Conservation (phyloP, 2,797 vertebrate genomes). For the Chrosomus eos region DNA sequence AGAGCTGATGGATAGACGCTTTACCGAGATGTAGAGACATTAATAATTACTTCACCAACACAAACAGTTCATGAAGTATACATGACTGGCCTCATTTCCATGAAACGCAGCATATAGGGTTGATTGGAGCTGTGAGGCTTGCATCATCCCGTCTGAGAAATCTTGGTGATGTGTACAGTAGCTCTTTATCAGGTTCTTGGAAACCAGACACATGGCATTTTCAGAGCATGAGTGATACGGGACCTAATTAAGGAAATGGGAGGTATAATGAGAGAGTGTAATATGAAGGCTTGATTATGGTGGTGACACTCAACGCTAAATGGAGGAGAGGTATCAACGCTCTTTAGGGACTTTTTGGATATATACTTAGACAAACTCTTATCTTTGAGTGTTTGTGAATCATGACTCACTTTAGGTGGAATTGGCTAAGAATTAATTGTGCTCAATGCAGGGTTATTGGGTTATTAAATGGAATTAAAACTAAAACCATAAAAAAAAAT, state of each 20-base stretch:
- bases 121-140: background rate
- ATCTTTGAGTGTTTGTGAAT: background rate
- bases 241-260: constrained; percentile 38
- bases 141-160: background rate
- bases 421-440: background rate
- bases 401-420: background rate
- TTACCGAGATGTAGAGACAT: constrained; percentile 33
- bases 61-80: constrained; percentile 51
- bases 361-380: background rate
- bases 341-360: constrained; percentile 2
- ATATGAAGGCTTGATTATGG: constrained; percentile 40
- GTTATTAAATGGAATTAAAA: background rate
- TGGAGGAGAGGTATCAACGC: background rate
- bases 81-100: constrained; percentile 37
- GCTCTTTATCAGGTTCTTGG: constrained; percentile 33
- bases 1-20: constrained; percentile 14
- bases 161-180: constrained; percentile 1
- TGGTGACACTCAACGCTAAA: constrained; percentile 35
- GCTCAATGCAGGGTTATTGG: background rate
- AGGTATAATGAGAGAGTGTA: constrained; percentile 33
- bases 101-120: constrained; percentile 26
- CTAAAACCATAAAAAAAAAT: background rate
- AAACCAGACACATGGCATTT: constrained; percentile 31
- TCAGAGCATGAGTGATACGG: constrained; percentile 17
- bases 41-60: constrained; percentile 46